Evolutionary conservation across 1,140 invertebrate genomes (phyloP), one percentile per base, ranked within the genome.

Genomic region (Temnothorax longispinosus): DNA sequence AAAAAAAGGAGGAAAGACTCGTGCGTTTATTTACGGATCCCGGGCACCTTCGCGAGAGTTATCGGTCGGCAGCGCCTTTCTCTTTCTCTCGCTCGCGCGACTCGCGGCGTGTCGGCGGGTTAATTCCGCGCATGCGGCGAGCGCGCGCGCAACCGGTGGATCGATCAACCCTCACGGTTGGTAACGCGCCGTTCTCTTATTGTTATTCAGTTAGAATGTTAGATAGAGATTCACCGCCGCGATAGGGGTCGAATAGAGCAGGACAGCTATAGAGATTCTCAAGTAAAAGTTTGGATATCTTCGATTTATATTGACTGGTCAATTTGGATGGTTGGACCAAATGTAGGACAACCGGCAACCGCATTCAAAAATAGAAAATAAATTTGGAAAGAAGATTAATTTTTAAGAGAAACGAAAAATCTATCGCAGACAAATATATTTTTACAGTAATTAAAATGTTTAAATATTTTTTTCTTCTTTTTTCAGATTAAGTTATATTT

Each of bases 71-170:
- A 52, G 27, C 41, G 27, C 44, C 27, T 6, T 50, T 44, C 56
- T 60, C 69, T 72, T 27, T 77, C 58, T 75, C 54, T 60, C 54
- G 13, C 67, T 21, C 77, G 80, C 47, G 47, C 77, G 13, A 80
- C 77, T 67, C 13, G 41, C 69, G 56, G 69, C 80, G n/a, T 81
- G 65, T 67, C 78, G 78, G 78, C 80, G 50, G 65, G 13, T 60
- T 47, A 44, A 41, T 71, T 71, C 65, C 54, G 72, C 69, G 82
- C 74, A 76, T 82, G 64, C 85, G 81, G 10, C 56, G 7, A 87
- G 52, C 65, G 87, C 85, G 87, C 87, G 85, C 87, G 87, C 87
- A 88, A 85, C 87, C 87, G 27, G 71, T 86, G 87, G 87, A 88
- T 88, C 87, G 87, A 88, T 88, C 80, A 82, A 38, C 80, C 54